Conservation (phyloP, 2,113 vertebrate species). For the Callaeas wilsoni region DNA sequence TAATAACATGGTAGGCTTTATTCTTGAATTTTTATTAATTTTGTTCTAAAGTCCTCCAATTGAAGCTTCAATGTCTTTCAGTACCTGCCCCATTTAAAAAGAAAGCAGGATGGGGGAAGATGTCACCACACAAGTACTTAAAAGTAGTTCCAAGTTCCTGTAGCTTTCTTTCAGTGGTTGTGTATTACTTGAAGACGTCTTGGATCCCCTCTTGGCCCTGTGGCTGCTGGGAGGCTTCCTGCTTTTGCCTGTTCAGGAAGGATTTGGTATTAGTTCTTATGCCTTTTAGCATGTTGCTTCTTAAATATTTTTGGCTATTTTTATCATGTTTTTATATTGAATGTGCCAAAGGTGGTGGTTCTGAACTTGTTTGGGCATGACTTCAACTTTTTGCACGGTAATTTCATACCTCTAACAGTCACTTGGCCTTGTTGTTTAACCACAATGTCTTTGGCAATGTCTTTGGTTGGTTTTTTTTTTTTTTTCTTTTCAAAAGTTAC, state of each 20-base stretch:
- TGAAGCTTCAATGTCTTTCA: not conserved
- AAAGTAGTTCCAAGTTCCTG: not conserved
- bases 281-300: slow-evolving; percentile 5
- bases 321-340: not conserved
- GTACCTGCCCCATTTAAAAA: not conserved
- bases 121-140: not conserved
- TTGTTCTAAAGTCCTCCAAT: not conserved
- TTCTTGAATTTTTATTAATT: not conserved
- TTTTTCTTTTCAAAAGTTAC: not conserved
- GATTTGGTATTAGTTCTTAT: not conserved
- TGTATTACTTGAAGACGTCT: not conserved
- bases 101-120: accelerated
- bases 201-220: not conserved
- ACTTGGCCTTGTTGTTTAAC: not conserved
- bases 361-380: slow-evolving; percentile 6
- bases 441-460: not conserved
- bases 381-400: not conserved
- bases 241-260: not conserved
- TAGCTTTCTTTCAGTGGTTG: not conserved
- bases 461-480: not conserved
- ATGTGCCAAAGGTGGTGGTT: not conserved
- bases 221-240: not conserved
- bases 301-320: not conserved
- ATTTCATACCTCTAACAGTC: slow-evolving; percentile 12
- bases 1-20: not conserved